phyloP scores from a whole-genome alignment of 2,888 invertebrate species.

The Monochamus alternatus region DNA sequence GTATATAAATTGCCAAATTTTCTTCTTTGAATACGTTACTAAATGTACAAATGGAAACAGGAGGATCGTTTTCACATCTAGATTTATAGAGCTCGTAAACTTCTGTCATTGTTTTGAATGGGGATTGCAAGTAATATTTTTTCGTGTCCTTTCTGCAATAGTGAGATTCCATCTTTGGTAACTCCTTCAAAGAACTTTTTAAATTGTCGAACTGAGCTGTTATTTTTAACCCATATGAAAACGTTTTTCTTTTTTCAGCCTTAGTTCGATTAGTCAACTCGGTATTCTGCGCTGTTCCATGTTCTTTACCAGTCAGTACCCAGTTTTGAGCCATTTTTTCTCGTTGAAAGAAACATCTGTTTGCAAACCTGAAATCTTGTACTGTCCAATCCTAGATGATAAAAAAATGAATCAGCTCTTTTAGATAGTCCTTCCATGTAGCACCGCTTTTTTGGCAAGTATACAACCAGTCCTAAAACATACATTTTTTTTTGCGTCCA shows the following conservation, averaged over 20 bases:
- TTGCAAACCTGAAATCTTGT: conserved; percentile 2
- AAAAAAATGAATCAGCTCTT: conserved; percentile 8
- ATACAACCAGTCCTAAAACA: conserved; percentile 4
- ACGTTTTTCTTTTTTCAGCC: not conserved
- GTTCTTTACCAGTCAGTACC: not conserved
- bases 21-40: not conserved
- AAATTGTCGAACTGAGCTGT: not conserved
- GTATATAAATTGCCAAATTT: conserved; percentile 7
- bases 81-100: conserved; percentile 14
- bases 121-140: conserved; percentile 10
- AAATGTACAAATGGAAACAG: conserved; percentile 5
- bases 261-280: not conserved
- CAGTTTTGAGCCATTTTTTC: conserved; percentile 18
- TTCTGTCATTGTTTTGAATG: conserved; percentile 9
- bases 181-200: not conserved
- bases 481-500: conserved; percentile 20
- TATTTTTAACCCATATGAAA: not conserved
- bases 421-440: conserved; percentile 15
- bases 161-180: conserved; percentile 14
- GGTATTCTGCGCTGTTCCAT: not conserved
- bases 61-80: not conserved
- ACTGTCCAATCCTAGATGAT: conserved; percentile 17
- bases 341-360: conserved; percentile 4
- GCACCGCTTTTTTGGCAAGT: conserved; percentile 3
- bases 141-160: conserved; percentile 13